Conservation (phyloP, 2,888 invertebrate genomes). For the Labia minor region DNA sequence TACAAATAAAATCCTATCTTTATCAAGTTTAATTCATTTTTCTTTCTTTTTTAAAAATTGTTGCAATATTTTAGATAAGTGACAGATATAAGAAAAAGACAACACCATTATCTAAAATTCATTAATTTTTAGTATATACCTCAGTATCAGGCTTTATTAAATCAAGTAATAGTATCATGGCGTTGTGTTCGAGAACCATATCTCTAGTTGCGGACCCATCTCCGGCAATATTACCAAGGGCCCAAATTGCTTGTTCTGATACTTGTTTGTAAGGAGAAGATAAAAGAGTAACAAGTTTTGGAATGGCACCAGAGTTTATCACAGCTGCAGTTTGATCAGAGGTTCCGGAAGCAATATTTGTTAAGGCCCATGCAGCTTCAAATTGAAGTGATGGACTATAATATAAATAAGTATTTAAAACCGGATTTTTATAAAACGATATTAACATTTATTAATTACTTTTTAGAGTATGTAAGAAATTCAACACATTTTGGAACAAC, state of each 20-base stretch:
- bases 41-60: too few species aligned
- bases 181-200: slow-evolving; percentile 59
- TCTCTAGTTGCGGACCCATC: slow-evolving; percentile 74
- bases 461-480: slow-evolving; percentile 57
- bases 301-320: slow-evolving; percentile 75
- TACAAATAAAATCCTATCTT: too few species aligned
- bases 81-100: too few species aligned
- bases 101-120: too few species aligned
- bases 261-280: slow-evolving; percentile 54
- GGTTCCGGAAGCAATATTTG: slow-evolving; percentile 93
- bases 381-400: slow-evolving; percentile 69
- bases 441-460: slow-evolving; percentile 48
- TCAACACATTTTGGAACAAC: slow-evolving; percentile 73
- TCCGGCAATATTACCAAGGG: slow-evolving; percentile 94
- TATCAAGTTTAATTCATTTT: too few species aligned
- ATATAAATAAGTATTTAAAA: slow-evolving; percentile 26
- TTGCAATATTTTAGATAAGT: too few species aligned
- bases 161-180: slow-evolving; percentile 57
- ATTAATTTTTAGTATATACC: too few species aligned
- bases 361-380: slow-evolving; percentile 95
- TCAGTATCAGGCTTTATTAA: slow-evolving; percentile 53
- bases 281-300: slow-evolving; percentile 64
- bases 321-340: slow-evolving; percentile 82
- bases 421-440: too few species aligned
- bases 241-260: slow-evolving; percentile 93